Percentiles rank a stretch among this genome's conserved stretches.
phyloP scores from a whole-genome alignment of 2,113 vertebrate species.

The Campylorhamphus procurvoides region DNA sequence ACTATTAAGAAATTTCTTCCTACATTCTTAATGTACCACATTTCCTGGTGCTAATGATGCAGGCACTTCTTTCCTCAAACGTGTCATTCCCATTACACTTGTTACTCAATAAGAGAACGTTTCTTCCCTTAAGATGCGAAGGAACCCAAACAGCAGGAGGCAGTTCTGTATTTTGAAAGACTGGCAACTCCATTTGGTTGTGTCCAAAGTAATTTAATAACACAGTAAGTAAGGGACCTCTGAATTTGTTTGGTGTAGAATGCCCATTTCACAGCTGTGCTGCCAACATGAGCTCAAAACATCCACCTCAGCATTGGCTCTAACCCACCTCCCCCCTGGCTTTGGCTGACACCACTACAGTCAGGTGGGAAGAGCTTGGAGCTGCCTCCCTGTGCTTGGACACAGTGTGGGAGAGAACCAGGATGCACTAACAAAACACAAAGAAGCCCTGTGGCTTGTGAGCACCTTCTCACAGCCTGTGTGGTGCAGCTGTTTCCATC shows the following conservation, averaged over 20 bases:
- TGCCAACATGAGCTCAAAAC: not conserved
- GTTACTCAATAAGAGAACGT: not conserved
- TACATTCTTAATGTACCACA: not conserved
- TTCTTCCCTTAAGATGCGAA: not conserved
- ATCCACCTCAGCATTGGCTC: not conserved
- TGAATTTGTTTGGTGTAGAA: not conserved
- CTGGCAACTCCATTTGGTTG: not conserved
- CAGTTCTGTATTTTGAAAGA: not conserved
- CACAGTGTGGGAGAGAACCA: not conserved
- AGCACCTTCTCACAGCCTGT: not conserved
- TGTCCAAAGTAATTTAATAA: not conserved
- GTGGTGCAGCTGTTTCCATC: not conserved
- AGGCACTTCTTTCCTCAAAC: not conserved
- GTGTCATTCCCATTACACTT: not conserved
- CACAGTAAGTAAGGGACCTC: not conserved
- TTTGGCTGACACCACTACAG: not conserved
- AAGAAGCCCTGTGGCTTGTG: not conserved
- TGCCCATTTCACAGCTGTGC: not conserved
- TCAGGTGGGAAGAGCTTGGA: not conserved
- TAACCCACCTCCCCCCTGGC: not conserved
- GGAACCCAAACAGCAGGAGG: not conserved
- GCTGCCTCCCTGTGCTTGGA: not conserved
- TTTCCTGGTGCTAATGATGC: not conserved
- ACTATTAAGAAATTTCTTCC: not conserved
- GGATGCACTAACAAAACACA: not conserved